Evolutionary conservation across 2,113 vertebrate species (phyloP).

Genomic region (Rostratula benghalensis): DNA sequence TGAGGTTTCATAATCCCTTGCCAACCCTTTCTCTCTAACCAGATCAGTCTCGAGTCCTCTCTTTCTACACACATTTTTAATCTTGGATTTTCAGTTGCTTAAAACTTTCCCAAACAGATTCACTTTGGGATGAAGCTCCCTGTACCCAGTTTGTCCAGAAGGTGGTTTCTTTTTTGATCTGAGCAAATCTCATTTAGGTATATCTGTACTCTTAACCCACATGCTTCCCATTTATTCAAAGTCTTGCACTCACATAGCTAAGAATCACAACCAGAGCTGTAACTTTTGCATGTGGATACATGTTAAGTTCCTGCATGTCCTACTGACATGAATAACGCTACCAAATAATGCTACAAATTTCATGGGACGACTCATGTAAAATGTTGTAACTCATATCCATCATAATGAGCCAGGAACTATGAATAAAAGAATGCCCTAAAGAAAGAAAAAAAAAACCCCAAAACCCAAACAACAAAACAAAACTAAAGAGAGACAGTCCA

Average conservation of each 20-base stretch:
- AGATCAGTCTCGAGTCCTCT: not conserved
- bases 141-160: not conserved
- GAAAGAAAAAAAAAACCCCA: not conserved
- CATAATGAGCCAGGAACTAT: not conserved
- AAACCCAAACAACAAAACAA: too few species aligned
- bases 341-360: not conserved
- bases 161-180: not conserved
- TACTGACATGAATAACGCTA: not conserved
- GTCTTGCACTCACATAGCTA: not conserved
- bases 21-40: constrained; percentile 35
- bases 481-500: not conserved
- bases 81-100: not conserved
- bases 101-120: not conserved
- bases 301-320: not conserved
- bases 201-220: not conserved
- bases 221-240: not conserved
- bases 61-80: not conserved
- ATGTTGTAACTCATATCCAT: not conserved
- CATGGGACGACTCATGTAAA: not conserved
- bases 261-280: not conserved
- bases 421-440: not conserved
- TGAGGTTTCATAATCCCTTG: constrained; percentile 51
- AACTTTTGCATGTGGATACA: not conserved
- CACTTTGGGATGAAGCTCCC: not conserved
- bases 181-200: not conserved